These are phyloP conservation scores for Prionace glauca DNA, from an alignment of 2,797 vertebrate genomes.

Conservation along the genomic window DNA sequence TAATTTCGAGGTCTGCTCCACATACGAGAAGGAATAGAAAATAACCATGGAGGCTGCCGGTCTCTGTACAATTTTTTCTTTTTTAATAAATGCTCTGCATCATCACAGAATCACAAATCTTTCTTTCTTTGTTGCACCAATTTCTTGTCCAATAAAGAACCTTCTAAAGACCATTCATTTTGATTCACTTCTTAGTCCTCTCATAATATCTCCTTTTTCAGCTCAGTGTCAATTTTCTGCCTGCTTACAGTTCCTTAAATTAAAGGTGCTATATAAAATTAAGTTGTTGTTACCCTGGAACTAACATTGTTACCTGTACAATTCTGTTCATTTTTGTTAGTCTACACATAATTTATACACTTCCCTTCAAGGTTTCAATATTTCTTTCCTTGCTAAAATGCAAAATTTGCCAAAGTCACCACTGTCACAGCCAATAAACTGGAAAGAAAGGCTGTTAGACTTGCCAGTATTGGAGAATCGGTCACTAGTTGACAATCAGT, in stretches of 20 bases:
- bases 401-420: not conserved
- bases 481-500: not conserved
- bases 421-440: not conserved
- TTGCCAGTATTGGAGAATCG: not conserved
- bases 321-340: not conserved
- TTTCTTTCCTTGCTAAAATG: not conserved
- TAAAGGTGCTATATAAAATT: not conserved
- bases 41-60: not conserved
- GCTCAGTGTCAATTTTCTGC: not conserved
- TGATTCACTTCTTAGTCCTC: not conserved
- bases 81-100: too few species aligned
- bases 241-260: not conserved
- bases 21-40: not conserved
- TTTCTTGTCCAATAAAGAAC: not conserved
- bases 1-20: not conserved
- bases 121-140: not conserved
- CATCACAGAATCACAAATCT: too few species aligned
- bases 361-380: not conserved
- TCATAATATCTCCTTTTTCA: not conserved
- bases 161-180: not conserved
- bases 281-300: not conserved
- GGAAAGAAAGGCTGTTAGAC: not conserved
- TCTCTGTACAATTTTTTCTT: too few species aligned
- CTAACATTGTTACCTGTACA: not conserved
- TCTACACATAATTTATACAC: not conserved